Conservation (phyloP, 1,140 invertebrate genomes). For the Dendrolimus punctatus region DNA sequence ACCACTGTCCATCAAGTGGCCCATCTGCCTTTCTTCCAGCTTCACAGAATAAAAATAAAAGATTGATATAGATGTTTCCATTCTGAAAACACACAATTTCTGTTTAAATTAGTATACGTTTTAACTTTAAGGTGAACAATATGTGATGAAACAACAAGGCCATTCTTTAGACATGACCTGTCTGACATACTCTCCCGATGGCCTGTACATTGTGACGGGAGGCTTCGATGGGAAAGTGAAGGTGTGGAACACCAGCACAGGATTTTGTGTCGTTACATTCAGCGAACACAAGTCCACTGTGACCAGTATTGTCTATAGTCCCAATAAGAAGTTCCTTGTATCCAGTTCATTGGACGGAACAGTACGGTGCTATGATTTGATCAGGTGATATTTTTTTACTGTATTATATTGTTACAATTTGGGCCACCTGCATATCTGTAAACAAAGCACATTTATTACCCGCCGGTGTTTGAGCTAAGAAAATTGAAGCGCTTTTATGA, state of each 20-base stretch:
- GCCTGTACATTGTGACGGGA: constrained; percentile 91
- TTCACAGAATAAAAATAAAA: too few species aligned
- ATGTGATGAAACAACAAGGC: constrained; percentile 97
- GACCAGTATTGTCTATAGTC: constrained; percentile 87
- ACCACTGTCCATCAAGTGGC: too few species aligned
- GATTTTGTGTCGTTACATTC: constrained; percentile 97
- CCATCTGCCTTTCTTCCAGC: too few species aligned
- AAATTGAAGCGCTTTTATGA: too few species aligned
- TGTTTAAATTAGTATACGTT: background rate
- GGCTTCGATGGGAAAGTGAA: constrained; percentile 97
- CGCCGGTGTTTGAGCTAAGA: too few species aligned
- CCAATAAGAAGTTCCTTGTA: constrained; percentile 92
- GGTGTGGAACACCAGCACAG: constrained; percentile 91
- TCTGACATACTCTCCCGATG: constrained; percentile 93
- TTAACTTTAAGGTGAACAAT: constrained; percentile 82
- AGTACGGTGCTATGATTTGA: constrained; percentile 94
- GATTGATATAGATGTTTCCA: too few species aligned
- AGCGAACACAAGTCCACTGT: constrained; percentile 89
- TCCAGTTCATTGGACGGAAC: constrained; percentile 96
- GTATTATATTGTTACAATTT: too few species aligned
- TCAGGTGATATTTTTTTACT: constrained; percentile 69
- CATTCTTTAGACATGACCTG: constrained; percentile 92
- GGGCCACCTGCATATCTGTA: too few species aligned
- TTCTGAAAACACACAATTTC: too few species aligned
- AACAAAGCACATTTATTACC: too few species aligned